Evolutionary conservation across 2,113 vertebrate species (phyloP).

Genomic region (Marmota flaviventris): DNA sequence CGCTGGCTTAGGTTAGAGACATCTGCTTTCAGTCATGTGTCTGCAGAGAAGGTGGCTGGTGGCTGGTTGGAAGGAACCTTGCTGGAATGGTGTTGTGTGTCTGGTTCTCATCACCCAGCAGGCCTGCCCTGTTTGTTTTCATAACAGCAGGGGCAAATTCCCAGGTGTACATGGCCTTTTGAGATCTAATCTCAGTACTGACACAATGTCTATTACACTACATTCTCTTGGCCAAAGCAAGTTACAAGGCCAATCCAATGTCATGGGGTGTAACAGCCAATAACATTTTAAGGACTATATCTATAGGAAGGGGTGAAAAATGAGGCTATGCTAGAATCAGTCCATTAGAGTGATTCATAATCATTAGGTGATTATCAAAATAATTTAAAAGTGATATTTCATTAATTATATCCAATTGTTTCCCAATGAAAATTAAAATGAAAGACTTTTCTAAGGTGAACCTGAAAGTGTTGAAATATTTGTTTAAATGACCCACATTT

Average conservation of each 20-base stretch:
- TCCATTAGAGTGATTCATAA: background rate
- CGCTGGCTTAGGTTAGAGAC: background rate
- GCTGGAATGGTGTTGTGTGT: background rate
- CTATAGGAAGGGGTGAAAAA: background rate
- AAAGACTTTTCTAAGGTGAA: background rate
- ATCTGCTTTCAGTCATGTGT: background rate
- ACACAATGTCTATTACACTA: background rate
- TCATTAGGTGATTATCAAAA: slow-evolving; percentile 33
- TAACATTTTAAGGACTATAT: background rate
- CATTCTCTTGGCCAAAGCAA: background rate
- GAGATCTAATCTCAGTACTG: background rate
- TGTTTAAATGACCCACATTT: background rate
- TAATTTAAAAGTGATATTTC: background rate
- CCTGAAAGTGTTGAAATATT: background rate
- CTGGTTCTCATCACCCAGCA: background rate
- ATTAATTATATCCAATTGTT: background rate
- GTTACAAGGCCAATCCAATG: background rate
- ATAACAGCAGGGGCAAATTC: background rate
- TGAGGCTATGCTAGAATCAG: background rate
- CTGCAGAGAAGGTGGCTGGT: background rate
- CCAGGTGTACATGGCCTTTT: background rate
- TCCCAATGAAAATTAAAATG: background rate
- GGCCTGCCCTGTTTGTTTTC: background rate
- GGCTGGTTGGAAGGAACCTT: background rate
- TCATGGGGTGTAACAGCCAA: background rate